Evolutionary conservation across 2,113 vertebrate genomes (phyloP).

Genomic region (Damaliscus lunatus): DNA sequence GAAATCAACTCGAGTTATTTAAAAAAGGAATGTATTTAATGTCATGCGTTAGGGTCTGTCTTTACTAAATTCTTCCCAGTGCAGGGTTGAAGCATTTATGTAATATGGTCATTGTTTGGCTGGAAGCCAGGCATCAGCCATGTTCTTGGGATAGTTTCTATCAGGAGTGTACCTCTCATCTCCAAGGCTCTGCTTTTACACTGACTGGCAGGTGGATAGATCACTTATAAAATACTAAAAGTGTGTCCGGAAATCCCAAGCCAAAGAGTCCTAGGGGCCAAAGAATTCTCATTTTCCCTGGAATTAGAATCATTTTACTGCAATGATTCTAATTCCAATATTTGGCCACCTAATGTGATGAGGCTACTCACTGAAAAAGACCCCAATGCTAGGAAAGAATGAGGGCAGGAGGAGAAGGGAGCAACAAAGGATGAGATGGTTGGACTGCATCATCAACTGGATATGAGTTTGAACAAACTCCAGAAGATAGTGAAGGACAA

Average conservation of each 20-base stretch:
- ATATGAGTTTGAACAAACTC: not conserved
- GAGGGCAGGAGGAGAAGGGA: not conserved
- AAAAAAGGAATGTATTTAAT: conserved; percentile 66
- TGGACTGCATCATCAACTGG: not conserved
- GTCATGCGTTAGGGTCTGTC: not conserved
- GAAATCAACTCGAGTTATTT: conserved; percentile 70
- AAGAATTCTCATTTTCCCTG: not conserved
- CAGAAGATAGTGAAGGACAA: not conserved
- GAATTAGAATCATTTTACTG: not conserved
- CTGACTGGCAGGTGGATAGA: rapidly evolving
- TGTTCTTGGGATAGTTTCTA: not conserved
- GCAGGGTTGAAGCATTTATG: not conserved
- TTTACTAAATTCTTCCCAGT: conserved; percentile 19
- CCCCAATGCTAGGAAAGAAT: not conserved
- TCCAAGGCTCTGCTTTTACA: not conserved
- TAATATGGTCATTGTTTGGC: not conserved
- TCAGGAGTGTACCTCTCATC: not conserved
- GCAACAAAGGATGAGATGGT: not conserved
- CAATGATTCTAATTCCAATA: not conserved
- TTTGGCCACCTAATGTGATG: not conserved
- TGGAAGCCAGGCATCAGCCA: not conserved
- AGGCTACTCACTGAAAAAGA: not conserved
- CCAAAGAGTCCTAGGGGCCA: not conserved
- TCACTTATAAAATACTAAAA: not conserved
- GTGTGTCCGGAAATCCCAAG: not conserved